A percentile compares a stretch with the other conserved stretches of the same genome.
phyloP scores from a whole-genome alignment of 30 jellyfish, hydroid and myxozoan genomes.

The Nemopilema nomurai region DNA sequence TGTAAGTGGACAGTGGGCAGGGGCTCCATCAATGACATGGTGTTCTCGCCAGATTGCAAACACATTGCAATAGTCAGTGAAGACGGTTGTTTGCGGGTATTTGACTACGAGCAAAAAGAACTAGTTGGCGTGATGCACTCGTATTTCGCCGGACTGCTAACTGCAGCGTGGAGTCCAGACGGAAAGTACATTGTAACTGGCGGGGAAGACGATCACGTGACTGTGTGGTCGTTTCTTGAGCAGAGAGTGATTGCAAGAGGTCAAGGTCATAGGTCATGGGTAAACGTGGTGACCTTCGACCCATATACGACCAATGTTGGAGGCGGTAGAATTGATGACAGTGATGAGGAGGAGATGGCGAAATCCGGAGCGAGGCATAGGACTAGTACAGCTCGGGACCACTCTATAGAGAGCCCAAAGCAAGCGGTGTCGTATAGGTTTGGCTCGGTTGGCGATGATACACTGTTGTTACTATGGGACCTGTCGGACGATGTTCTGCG shows the following conservation, averaged over 20 bases:
- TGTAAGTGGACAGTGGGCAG: conserved; percentile 86
- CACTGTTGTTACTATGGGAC: conserved; percentile 93
- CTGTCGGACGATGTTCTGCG: conserved; percentile 83
- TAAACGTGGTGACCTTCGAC: conserved; percentile 89
- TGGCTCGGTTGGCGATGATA: conserved; percentile 98
- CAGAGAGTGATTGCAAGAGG: conserved; percentile 95
- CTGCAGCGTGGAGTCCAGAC: conserved; percentile 99
- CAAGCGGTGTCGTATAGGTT: conserved; percentile 72
- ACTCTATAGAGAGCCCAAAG: conserved; percentile 37
- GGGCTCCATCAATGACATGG: conserved; percentile 82
- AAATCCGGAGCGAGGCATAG: conserved; percentile 19
- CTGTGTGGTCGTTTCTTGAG: conserved; percentile 95
- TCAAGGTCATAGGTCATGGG: conserved; percentile 98
- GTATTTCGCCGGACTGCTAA: conserved; percentile 91
- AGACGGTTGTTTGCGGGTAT: conserved; percentile 92
- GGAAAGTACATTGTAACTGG: conserved; percentile 94
- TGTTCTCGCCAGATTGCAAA: conserved; percentile 94
- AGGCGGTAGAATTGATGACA: conserved; percentile 62
- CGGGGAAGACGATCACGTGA: conserved; percentile 94
- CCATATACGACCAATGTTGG: conserved; percentile 85
- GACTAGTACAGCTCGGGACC: conserved; percentile 45
- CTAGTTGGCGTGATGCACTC: conserved; percentile 85
- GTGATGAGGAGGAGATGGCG: conserved; percentile 85
- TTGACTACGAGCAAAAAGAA: conserved; percentile 88
- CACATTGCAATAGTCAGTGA: conserved; percentile 87